phyloP scores from a whole-genome alignment of 35 echinoderm and acorn worm species.

The Apostichopus japonicus region DNA sequence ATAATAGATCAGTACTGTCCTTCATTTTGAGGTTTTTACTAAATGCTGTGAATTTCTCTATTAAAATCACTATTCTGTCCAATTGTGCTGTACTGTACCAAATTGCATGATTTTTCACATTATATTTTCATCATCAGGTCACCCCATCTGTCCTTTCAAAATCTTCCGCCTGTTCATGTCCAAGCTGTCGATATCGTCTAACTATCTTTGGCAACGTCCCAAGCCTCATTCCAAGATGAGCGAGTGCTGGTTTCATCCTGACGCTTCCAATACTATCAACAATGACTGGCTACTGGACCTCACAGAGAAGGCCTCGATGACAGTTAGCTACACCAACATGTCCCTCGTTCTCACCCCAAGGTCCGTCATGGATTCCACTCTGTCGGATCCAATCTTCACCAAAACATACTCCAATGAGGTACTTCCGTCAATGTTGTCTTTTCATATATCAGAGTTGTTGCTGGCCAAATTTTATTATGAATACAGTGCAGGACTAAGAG shows the following conservation, averaged over 20 bases:
- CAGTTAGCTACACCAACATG: constrained; percentile 55
- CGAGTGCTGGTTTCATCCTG: constrained; percentile 23
- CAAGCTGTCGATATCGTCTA: constrained; percentile 38
- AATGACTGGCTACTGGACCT: constrained; percentile 47
- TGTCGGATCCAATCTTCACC: constrained; percentile 12
- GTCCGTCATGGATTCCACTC: constrained; percentile 29
- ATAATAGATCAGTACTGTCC: too few relatives aligned
- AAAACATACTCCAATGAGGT: constrained; percentile 35
- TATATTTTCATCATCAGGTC: constrained; percentile 3
- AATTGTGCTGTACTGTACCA: too few relatives aligned
- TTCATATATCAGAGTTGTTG: too few relatives aligned
- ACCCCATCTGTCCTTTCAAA: constrained; percentile 53
- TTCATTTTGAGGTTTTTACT: too few relatives aligned
- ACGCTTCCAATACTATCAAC: constrained; percentile 27
- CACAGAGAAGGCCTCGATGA: constrained; percentile 42
- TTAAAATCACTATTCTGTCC: too few relatives aligned
- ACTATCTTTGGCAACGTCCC: constrained; percentile 47
- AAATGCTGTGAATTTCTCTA: too few relatives aligned
- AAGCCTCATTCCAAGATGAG: constrained; percentile 1
- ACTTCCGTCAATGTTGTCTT: not conserved
- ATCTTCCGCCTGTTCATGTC: constrained; percentile 50
- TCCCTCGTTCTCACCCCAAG: constrained; percentile 44
- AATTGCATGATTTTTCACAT: too few relatives aligned
- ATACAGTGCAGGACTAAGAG: too few relatives aligned
- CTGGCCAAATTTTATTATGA: too few relatives aligned